Evolutionary conservation across 2,113 vertebrate species (phyloP).

Genomic region (Mastomys natalensis): DNA sequence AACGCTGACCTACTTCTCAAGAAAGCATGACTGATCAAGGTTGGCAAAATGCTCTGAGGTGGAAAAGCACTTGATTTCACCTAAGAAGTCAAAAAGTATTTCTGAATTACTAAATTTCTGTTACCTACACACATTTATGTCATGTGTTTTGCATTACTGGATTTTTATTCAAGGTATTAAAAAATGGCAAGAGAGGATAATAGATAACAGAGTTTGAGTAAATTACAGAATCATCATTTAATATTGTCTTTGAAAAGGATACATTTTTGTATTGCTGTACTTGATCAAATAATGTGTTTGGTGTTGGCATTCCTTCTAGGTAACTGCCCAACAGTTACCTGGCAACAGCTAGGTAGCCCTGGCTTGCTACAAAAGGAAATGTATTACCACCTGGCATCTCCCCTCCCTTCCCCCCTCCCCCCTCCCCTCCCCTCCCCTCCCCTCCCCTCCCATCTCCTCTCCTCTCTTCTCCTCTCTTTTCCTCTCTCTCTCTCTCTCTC

Average conservation of each 20-base stretch:
- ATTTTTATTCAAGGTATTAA: not conserved
- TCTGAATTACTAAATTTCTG: slow-evolving; percentile 48
- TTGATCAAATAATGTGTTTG: slow-evolving; percentile 7
- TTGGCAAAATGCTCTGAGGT: slow-evolving; percentile 57
- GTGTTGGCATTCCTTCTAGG: too few species aligned
- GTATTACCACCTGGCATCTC: too few species aligned
- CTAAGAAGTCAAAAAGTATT: not conserved
- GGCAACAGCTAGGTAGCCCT: too few species aligned
- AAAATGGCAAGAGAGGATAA: not conserved
- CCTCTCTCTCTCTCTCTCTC: not conserved
- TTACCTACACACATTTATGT: not conserved
- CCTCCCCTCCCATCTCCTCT: too few species aligned
- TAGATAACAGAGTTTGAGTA: not conserved
- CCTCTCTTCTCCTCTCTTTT: too few species aligned
- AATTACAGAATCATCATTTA: not conserved
- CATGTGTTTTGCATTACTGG: not conserved
- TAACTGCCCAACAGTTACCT: too few species aligned
- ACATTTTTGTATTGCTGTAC: not conserved
- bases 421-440: accelerated
- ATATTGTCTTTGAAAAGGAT: slow-evolving; percentile 27
- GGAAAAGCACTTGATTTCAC: slow-evolving; percentile 53
- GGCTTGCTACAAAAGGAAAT: too few species aligned
- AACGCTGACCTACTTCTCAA: slow-evolving; percentile 60
- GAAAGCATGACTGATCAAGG: slow-evolving; percentile 43
- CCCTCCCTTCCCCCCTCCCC: accelerated